phyloP scores from a whole-genome alignment of 1,140 invertebrate genomes.

The Palaemon carinicauda region DNA sequence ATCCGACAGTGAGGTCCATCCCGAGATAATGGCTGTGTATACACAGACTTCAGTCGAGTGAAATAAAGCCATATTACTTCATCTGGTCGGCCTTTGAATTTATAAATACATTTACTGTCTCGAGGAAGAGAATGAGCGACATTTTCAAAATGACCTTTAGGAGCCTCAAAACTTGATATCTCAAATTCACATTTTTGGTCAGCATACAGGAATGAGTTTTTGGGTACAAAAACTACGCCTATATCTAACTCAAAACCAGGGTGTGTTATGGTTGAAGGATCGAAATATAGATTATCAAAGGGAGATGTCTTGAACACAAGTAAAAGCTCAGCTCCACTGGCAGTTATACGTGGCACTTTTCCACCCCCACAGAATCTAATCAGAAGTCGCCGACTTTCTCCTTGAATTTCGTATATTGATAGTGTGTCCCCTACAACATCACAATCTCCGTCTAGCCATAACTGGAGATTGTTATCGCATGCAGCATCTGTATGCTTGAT shows the following conservation, averaged over 20 bases:
- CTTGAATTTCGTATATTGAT: slow-evolving; percentile 87
- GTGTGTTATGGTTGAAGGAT: slow-evolving; percentile 52
- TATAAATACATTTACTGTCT: slow-evolving; percentile 56
- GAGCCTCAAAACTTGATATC: slow-evolving; percentile 56
- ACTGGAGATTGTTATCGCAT: slow-evolving; percentile 49
- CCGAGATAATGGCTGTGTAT: slow-evolving; percentile 46
- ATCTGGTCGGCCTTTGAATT: slow-evolving; percentile 54
- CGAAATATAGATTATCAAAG: slow-evolving; percentile 72
- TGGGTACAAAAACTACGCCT: slow-evolving; percentile 74
- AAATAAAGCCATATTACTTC: slow-evolving; percentile 60
- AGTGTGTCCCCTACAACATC: slow-evolving; percentile 88
- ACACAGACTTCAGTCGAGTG: slow-evolving; percentile 50
- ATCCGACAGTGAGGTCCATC: slow-evolving; percentile 53
- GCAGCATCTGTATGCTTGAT: slow-evolving; percentile 58
- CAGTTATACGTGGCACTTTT: slow-evolving; percentile 82
- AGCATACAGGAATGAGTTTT: slow-evolving; percentile 57
- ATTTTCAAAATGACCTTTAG: slow-evolving; percentile 56
- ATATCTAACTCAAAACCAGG: slow-evolving; percentile 88
- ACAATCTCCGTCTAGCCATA: slow-evolving; percentile 80
- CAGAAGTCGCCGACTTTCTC: slow-evolving; percentile 84
- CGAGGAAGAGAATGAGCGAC: slow-evolving; percentile 57
- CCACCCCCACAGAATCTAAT: slow-evolving; percentile 89
- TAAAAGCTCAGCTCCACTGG: slow-evolving; percentile 83
- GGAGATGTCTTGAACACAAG: slow-evolving; percentile 89
- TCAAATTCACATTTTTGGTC: slow-evolving; percentile 55